Evolutionary conservation across 2,888 invertebrate genomes (phyloP).

Genomic region (Eupithecia abbreviata): DNA sequence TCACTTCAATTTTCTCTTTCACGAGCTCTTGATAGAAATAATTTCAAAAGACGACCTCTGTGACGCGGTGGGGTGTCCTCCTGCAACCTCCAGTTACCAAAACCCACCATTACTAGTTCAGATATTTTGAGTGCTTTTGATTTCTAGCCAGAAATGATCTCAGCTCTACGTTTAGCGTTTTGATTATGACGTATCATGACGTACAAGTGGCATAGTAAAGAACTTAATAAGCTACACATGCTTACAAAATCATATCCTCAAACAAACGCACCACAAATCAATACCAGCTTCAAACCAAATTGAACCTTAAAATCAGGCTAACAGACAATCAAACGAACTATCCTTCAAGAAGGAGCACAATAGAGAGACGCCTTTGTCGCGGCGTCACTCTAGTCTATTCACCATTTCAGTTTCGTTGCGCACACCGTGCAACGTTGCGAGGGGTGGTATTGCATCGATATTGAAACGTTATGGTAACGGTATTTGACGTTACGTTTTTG

Average conservation of each 20-base stretch:
- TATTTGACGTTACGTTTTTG: neutral
- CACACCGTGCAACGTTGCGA: conserved; percentile 4
- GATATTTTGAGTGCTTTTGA: no score
- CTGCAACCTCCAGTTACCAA: no score
- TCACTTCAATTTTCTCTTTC: no score
- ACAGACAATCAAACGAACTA: conserved; percentile 32
- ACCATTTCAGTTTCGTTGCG: conserved; percentile 33
- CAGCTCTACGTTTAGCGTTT: no score
- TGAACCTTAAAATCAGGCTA: conserved; percentile 20
- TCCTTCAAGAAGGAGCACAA: conserved; percentile 35
- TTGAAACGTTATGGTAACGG: conserved; percentile 15
- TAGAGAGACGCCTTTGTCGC: conserved; percentile 26
- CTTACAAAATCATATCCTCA: neutral
- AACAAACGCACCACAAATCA: neutral
- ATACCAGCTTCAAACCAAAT: conserved; percentile 7
- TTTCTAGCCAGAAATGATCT: no score
- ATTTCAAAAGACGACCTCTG: no score
- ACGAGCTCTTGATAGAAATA: no score
- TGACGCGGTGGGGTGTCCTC: no score
- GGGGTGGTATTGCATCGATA: conserved; percentile 26
- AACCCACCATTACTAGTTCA: no score
- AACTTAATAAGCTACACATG: neutral
- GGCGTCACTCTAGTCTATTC: conserved; percentile 32
- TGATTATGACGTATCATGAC: no score
- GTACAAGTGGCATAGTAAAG: neutral